Evolutionary conservation across 2,888 invertebrate genomes (phyloP).

Genomic region (Pollenia angustigena): DNA sequence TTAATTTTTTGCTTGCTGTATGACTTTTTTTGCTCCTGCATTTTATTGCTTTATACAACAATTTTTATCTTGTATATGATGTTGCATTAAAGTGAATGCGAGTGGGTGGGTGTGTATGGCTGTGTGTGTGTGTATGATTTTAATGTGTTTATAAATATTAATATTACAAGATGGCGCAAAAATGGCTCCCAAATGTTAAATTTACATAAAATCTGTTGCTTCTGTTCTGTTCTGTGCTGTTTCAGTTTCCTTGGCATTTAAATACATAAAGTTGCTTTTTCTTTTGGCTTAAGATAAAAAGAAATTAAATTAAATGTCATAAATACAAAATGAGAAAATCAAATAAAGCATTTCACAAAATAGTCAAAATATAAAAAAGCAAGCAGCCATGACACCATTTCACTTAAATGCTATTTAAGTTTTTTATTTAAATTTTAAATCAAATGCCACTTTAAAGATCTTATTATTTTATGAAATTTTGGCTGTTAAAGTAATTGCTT

Average conservation of each 20-base stretch:
- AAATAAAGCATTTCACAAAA: slow-evolving; percentile 18
- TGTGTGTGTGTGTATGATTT: not conserved
- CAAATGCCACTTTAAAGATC: no score
- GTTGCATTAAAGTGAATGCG: not conserved
- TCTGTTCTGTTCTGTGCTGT: not conserved
- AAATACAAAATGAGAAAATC: slow-evolving; percentile 8
- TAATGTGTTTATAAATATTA: slow-evolving; percentile 38
- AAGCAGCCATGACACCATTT: not conserved
- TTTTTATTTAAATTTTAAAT: no score
- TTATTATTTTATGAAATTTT: no score
- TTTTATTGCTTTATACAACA: slow-evolving; percentile 9
- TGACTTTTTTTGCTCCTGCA: slow-evolving; percentile 4
- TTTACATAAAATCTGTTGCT: slow-evolving; percentile 58
- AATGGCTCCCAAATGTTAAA: slow-evolving; percentile 38
- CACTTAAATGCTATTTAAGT: not conserved
- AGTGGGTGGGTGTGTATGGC: not conserved
- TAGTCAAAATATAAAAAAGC: not conserved
- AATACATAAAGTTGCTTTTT: not conserved
- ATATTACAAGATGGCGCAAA: slow-evolving; percentile 6
- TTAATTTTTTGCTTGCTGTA: slow-evolving; percentile 2
- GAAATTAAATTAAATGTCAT: slow-evolving; percentile 48
- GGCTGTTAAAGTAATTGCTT: no score
- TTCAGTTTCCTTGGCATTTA: not conserved
- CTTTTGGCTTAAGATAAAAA: slow-evolving; percentile 26
- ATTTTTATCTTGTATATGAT: slow-evolving; percentile 6